Evolutionary conservation across 2,888 invertebrate genomes (phyloP).

Genomic region (Andrena chrysosceles): DNA sequence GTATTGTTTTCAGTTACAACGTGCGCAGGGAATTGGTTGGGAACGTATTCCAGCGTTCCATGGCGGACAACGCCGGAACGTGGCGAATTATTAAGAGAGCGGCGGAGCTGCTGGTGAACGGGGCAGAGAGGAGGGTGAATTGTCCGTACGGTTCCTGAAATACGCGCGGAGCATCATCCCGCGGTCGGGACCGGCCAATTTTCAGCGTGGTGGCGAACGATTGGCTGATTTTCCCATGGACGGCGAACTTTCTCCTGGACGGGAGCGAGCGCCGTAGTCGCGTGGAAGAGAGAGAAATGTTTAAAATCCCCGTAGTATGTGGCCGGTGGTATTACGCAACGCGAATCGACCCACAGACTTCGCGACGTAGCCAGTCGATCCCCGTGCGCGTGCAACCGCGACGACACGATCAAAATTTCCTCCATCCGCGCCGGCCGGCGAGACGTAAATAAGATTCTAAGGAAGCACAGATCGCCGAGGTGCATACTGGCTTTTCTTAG

Average conservation of each 20-base stretch:
- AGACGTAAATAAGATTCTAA: not conserved
- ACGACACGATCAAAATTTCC: not conserved
- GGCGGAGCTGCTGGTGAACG: not conserved
- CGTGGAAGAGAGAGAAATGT: conserved; percentile 54
- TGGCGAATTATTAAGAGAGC: not conserved
- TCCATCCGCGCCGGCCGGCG: not conserved
- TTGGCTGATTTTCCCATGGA: conserved; percentile 63
- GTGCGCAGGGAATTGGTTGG: conserved; percentile 16
- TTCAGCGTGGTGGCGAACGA: conserved; percentile 50
- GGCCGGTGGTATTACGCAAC: conserved; percentile 59
- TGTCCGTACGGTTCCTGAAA: not conserved
- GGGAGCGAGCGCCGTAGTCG: conserved; percentile 9
- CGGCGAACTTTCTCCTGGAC: conserved; percentile 69
- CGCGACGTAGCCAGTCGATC: conserved; percentile 42
- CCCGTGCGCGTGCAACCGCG: not conserved
- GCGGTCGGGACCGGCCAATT: conserved; percentile 32
- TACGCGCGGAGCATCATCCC: not conserved
- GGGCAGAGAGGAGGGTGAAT: not conserved
- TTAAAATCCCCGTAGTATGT: conserved; percentile 57
- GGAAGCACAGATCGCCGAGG: not conserved
- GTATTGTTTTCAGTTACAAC: conserved; percentile 28
- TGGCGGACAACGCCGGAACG: not conserved
- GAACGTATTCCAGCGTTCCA: conserved; percentile 11
- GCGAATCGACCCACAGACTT: conserved; percentile 36
- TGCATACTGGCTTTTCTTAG: not conserved